Evolutionary conservation across 2,797 vertebrate species (phyloP).

Genomic region (Lagocephalus sceleratus): DNA sequence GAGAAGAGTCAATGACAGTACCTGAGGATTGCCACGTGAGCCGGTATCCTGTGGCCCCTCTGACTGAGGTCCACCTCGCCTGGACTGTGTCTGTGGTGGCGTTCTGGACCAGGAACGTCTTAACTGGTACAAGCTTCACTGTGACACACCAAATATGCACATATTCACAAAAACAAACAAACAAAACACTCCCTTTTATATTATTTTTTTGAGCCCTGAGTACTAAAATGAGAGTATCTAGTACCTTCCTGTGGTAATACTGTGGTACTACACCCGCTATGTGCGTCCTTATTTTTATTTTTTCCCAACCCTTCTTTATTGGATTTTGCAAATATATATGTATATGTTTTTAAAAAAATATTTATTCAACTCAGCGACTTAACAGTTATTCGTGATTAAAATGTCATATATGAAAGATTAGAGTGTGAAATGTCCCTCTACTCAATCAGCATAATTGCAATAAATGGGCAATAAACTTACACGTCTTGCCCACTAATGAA

Average conservation of each 20-base stretch:
- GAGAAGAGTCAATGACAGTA: constrained; percentile 24
- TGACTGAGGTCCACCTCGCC: constrained; percentile 81
- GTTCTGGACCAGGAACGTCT: constrained; percentile 81
- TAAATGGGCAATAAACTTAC: constrained; percentile 65
- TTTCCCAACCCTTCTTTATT: not conserved
- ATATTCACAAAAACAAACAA: constrained; percentile 4
- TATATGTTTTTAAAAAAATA: no score
- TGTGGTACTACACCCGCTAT: constrained; percentile 31
- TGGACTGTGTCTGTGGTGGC: constrained; percentile 85
- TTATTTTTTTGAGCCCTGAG: no score
- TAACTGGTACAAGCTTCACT: constrained; percentile 85
- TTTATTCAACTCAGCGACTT: not conserved
- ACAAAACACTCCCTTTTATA: constrained; percentile 3
- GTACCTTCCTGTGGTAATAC: constrained; percentile 44
- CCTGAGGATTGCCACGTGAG: constrained; percentile 86
- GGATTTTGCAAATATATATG: no score
- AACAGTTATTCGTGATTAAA: not conserved
- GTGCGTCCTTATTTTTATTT: not conserved
- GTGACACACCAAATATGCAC: constrained; percentile 23
- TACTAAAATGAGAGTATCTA: not conserved
- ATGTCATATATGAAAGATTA: not conserved
- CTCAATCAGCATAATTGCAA: not conserved
- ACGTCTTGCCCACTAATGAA: constrained; percentile 79
- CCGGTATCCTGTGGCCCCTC: constrained; percentile 85
- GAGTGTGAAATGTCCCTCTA: not conserved